Conservation (phyloP, 2,888 invertebrate species). For the Drosophila siamana region DNA sequence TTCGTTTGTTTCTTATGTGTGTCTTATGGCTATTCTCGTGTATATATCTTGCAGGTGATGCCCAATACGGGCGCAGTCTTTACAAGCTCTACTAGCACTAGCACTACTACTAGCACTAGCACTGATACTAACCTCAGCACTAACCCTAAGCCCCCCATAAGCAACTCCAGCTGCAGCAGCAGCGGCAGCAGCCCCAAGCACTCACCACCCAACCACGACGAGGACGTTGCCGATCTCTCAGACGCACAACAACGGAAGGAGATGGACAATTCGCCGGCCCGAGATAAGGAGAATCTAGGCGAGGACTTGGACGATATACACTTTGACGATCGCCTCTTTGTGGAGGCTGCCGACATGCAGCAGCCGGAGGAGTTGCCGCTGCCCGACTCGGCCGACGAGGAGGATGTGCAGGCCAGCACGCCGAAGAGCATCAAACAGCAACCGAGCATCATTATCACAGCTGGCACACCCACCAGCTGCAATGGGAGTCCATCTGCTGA, state of each 20-base stretch:
- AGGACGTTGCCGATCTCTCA: constrained; percentile 10
- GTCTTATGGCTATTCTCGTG: constrained; percentile 48
- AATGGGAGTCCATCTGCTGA: constrained; percentile 29
- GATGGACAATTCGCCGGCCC: neutral
- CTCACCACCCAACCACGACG: constrained; percentile 13
- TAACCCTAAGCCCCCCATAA: constrained; percentile 46
- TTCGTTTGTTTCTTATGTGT: constrained; percentile 30
- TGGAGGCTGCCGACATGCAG: constrained; percentile 60
- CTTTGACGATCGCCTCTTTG: constrained; percentile 79
- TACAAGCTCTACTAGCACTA: constrained; percentile 78
- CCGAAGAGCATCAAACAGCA: constrained; percentile 52
- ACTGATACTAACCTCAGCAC: constrained; percentile 57
- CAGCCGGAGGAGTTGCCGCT: constrained; percentile 54
- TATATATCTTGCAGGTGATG: constrained; percentile 84
- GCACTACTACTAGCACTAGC: constrained; percentile 57
- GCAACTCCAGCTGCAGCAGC: constrained; percentile 23
- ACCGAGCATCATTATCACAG: constrained; percentile 22
- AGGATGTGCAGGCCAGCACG: constrained; percentile 64
- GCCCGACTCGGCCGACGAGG: constrained; percentile 59
- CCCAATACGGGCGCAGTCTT: constrained; percentile 85
- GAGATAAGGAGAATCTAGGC: constrained; percentile 50
- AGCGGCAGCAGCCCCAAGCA: constrained; percentile 25
- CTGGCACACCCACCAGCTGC: constrained; percentile 47
- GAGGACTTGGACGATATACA: constrained; percentile 66
- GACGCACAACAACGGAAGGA: constrained; percentile 9